These are phyloP conservation scores for Gobiocypris rarus DNA, from an alignment of 2,113 vertebrate genomes.

Conservation along the genomic window DNA sequence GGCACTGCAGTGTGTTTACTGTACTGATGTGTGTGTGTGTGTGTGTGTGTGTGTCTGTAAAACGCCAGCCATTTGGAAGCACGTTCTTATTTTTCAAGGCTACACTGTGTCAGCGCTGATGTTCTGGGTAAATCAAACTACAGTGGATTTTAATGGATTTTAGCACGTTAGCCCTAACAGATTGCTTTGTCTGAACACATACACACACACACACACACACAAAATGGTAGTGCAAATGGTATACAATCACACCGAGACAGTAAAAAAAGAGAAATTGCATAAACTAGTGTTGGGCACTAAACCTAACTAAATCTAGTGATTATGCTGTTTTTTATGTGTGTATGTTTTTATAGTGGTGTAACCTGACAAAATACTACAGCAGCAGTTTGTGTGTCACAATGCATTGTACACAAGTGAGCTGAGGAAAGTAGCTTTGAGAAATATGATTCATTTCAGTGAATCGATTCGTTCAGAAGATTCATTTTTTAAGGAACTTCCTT, in stretches of 20 bases:
- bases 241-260: conserved; percentile 76
- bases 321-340: not conserved
- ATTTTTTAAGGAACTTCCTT: too few relatives aligned
- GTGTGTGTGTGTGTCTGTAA: conserved; percentile 15
- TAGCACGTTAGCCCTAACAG: not conserved
- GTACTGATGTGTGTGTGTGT: not conserved
- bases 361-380: not conserved
- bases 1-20: conserved; percentile 33
- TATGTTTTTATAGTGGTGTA: not conserved
- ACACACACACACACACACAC: conserved; percentile 2
- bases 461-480: too few relatives aligned
- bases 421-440: not conserved
- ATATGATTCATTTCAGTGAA: too few relatives aligned
- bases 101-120: not conserved
- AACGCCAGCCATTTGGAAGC: conserved; percentile 18
- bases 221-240: conserved; percentile 55
- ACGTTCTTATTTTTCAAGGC: not conserved
- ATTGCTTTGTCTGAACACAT: not conserved
- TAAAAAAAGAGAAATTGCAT: not conserved
- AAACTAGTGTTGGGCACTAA: not conserved
- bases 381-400: not conserved
- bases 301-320: not conserved
- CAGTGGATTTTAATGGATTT: conserved; percentile 15
- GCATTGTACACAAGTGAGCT: not conserved
- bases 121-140: not conserved